Evolutionary conservation across 2,888 invertebrate genomes (phyloP).

Genomic region (Ernsta delagoae): DNA sequence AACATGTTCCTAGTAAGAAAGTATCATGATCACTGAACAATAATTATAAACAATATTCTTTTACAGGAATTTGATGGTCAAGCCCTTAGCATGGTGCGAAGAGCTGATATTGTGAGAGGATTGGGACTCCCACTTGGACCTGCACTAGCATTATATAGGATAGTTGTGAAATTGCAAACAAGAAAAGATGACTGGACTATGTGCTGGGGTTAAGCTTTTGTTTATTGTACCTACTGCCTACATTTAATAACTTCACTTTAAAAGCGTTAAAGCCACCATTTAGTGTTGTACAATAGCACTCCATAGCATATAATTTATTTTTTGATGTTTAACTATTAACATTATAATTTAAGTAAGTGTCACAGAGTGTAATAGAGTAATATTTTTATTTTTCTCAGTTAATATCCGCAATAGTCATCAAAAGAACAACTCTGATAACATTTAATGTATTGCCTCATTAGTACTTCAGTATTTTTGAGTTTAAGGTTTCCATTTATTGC

Average conservation of each 20-base stretch:
- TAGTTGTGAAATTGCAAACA: conserved; percentile 93
- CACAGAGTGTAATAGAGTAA: neutral
- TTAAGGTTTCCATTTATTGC: neutral
- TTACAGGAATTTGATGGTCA: conserved; percentile 95
- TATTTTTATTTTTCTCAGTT: neutral
- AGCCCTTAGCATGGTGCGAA: conserved; percentile 92
- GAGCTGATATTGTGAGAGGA: conserved; percentile 93
- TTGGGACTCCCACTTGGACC: conserved; percentile 94
- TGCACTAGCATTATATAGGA: conserved; percentile 92
- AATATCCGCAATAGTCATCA: neutral
- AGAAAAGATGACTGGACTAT: conserved; percentile 89
- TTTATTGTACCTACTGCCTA: too few species aligned
- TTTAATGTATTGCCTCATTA: neutral
- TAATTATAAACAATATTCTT: conserved; percentile 35
- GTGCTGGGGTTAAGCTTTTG: conserved; percentile 86
- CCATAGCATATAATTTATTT: too few species aligned
- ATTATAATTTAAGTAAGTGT: too few species aligned
- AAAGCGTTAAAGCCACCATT: neutral
- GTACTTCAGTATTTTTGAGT: neutral
- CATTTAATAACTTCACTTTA: neutral
- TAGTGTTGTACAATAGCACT: neutral
- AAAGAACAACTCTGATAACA: neutral
- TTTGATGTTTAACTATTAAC: too few species aligned
- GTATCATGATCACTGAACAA: too few species aligned
- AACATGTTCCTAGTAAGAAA: too few species aligned